Base-by-base conservation (phyloP, 92 coral and sea anemone species). In the Epizoanthus fatuus region DNA sequence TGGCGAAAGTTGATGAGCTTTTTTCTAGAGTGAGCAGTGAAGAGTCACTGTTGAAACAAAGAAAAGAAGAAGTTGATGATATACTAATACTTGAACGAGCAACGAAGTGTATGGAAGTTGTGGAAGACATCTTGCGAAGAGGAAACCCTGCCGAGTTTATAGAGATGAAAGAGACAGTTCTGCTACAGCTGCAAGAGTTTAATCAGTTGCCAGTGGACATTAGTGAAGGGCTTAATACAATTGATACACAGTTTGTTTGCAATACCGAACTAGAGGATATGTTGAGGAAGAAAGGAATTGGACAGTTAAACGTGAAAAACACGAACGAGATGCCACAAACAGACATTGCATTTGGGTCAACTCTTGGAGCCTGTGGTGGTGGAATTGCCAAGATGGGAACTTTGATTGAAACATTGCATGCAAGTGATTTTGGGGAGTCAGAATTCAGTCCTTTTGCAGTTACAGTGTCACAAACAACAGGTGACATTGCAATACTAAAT, bases 371-470 rank as follows among this genome's bases (percentile, higher is more conserved):
- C 0, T 77, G 82, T 59, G 82, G 82, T 40, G 69, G 82, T 20
- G 57, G 22, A n/a, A 40, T 17, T 37, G 17, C 42, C 11, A 42
- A 60, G 47, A 40, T 53, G 40, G 82, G 70, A 42, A 44, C 25
- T 5, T 59, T 77, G 70, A 11, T 77, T 60, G 53, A 77, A 40
- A 77, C 82, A 7, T 35, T 59, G 12, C 1, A 22, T 19, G 82
- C 82, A 39, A 59, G 82, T 19, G 82, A 77, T 58, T 77, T 77
- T 59, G 82, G 82, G 42, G 52, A 58, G 29, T 39, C 40, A 14
- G 82, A 60, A 20, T 77, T 77, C 57, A n/a, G 40, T 19, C 82
- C 82, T 4, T 77, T 19, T 77, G 82, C 82, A 58, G 82, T 77
- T 77, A 69, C 82, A 60, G 70, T 60, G 40, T 77, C 82, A 20